Evolutionary conservation across 2,888 invertebrate species (phyloP).

Genomic region (Pseudanteris insignis): DNA sequence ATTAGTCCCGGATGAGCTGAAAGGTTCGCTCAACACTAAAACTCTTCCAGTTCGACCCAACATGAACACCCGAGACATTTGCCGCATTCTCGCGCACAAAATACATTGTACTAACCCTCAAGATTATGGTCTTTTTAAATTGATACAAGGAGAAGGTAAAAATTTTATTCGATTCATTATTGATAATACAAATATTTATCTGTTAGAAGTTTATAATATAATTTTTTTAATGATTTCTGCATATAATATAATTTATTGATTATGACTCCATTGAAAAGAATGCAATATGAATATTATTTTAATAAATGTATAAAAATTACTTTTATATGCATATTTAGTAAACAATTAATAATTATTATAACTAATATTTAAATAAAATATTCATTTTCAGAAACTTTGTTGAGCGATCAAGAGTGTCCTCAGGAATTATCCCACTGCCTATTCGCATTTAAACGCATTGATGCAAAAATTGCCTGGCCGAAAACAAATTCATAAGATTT

Average conservation of each 20-base stretch:
- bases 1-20: slow-evolving; percentile 92
- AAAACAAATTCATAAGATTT: slow-evolving; percentile 67
- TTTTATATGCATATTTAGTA: too few species aligned
- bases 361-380: slow-evolving; percentile 1
- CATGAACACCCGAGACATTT: slow-evolving; percentile 91
- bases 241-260: too few species aligned
- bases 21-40: slow-evolving; percentile 90
- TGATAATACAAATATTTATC: too few species aligned
- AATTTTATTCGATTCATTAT: too few species aligned
- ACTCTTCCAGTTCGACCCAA: slow-evolving; percentile 93
- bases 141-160: slow-evolving; percentile 91
- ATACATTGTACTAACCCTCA: slow-evolving; percentile 95
- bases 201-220: too few species aligned
- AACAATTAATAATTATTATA: too few species aligned
- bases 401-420: slow-evolving; percentile 89
- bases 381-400: slow-evolving; percentile 80
- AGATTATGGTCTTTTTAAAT: slow-evolving; percentile 91
- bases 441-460: slow-evolving; percentile 93
- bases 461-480: slow-evolving; percentile 98
- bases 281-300: too few species aligned
- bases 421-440: slow-evolving; percentile 91
- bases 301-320: too few species aligned
- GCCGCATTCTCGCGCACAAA: slow-evolving; percentile 94
- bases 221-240: too few species aligned
- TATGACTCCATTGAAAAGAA: too few species aligned